Base-by-base conservation (phyloP, 1,140 invertebrate genomes). In the Triops longicaudatus region DNA sequence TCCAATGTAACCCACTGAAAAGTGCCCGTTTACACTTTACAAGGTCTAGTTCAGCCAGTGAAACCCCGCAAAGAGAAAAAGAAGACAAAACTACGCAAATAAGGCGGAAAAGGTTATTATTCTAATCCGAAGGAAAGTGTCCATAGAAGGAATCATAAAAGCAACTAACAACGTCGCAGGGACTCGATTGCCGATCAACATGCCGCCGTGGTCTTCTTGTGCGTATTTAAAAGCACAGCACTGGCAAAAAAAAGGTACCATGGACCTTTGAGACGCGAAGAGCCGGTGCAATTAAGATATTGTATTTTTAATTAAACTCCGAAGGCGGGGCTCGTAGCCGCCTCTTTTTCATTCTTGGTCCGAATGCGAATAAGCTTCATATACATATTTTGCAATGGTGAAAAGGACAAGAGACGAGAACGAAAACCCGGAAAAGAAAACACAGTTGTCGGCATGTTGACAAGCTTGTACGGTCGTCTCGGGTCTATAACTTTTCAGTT, bases 81-180 rank as follows among this genome's bases (percentile, higher is more conserved):
- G 50, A 63, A 63, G 31, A 37, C 31, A 37, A 63, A 63, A 63
- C 50, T 63, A 63, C 50, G 50, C 22, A 22, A 63, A 63, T 63
- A 63, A 63, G 50, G 50, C 14, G 44, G 44, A 63, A 63, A 22
- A 63, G 50, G 50, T 63, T 22, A 63, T 63, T 63, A 63, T 63
- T 63, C 50, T 63, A 63, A 63, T 63, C 50, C 50, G 50, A 63
- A 63, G 50, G 50, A 63, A 63, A 63, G 50, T 63, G 50, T 63
- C 22, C 50, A 63, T 63, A 63, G 50, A 22, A 63, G 14, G 50
- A 14, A 14, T 63, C 50, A 63, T 63, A 63, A 63, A 63, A 63
- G 50, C 14, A 14, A 14, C 50, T 63, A 63, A 63, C 22, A 22
- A 63, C 50, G 50, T 63, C 50, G 22, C 50, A 63, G n/a, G 31